Percentiles rank a stretch among this genome's conserved stretches.
Evolutionary conservation across 2,113 vertebrate genomes (phyloP).

Genomic region (Cryptotis parvus): DNA sequence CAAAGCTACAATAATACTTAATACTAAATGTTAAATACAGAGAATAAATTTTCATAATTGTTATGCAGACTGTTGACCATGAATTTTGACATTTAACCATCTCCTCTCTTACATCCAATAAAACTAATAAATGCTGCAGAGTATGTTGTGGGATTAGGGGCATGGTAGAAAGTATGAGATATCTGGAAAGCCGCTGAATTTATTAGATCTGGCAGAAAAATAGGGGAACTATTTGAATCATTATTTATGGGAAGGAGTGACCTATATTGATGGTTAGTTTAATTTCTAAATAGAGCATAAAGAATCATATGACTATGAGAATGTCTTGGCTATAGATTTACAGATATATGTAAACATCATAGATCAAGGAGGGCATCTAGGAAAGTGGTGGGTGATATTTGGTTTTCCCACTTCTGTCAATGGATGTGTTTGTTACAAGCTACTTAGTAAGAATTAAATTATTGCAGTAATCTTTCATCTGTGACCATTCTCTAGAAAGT

Average conservation of each 20-base stretch:
- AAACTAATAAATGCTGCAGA: background rate
- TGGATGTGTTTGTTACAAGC: background rate
- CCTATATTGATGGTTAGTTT: background rate
- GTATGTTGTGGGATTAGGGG: background rate
- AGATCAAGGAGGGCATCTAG: background rate
- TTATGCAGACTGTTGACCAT: background rate
- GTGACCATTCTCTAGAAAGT: background rate
- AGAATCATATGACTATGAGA: background rate
- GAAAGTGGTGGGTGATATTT: background rate
- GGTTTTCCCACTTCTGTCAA: background rate
- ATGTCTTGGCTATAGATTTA: background rate
- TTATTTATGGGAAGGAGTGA: background rate
- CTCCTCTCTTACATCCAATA: background rate
- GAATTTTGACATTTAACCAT: constrained; percentile 14
- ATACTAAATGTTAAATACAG: background rate
- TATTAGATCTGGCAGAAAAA: background rate
- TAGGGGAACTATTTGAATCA: background rate
- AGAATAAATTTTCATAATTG: constrained; percentile 11
- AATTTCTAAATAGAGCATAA: background rate
- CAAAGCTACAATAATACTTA: background rate
- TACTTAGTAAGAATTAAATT: background rate
- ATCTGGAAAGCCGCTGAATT: background rate
- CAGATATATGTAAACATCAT: background rate
- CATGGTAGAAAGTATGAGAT: background rate
- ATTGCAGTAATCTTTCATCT: constrained; percentile 1